phyloP scores from a whole-genome alignment of 2,797 vertebrate species.

The Zalophus californianus region DNA sequence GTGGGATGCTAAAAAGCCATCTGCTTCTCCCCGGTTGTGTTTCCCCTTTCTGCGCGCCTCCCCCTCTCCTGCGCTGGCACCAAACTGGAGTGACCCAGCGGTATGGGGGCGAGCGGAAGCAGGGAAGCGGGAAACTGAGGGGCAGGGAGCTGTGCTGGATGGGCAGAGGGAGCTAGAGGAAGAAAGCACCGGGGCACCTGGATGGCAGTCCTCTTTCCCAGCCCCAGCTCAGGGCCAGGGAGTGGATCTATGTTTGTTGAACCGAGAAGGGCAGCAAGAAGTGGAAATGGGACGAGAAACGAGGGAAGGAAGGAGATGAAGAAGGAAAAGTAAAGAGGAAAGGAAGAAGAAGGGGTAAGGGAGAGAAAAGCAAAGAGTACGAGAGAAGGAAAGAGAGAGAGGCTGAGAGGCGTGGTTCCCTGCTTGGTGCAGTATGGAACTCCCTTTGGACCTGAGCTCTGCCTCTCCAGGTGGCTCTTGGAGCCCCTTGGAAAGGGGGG shows the following conservation, averaged over 20 bases:
- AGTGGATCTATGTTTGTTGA: accelerated
- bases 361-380: not conserved
- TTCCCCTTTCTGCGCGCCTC: accelerated
- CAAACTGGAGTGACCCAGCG: not conserved
- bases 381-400: not conserved
- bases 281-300: too few species aligned
- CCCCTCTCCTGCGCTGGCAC: accelerated
- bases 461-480: accelerated
- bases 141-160: accelerated
- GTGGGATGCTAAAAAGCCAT: not conserved
- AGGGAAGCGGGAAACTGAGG: not conserved
- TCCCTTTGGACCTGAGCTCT: too few species aligned
- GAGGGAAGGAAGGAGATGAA: not conserved
- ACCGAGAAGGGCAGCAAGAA: not conserved
- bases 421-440: accelerated
- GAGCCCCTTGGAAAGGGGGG: too few species aligned
- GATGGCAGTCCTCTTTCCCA: accelerated
- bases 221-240: not conserved
- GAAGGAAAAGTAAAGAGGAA: not conserved
- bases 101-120: not conserved
- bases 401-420: not conserved
- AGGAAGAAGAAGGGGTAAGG: not conserved
- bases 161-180: not conserved
- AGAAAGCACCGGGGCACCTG: accelerated
- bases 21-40: not conserved